Evolutionary conservation across 2,797 vertebrate genomes (phyloP), one percentile per base, ranked within the genome.

Genomic region (Galaxias olidus): DNA sequence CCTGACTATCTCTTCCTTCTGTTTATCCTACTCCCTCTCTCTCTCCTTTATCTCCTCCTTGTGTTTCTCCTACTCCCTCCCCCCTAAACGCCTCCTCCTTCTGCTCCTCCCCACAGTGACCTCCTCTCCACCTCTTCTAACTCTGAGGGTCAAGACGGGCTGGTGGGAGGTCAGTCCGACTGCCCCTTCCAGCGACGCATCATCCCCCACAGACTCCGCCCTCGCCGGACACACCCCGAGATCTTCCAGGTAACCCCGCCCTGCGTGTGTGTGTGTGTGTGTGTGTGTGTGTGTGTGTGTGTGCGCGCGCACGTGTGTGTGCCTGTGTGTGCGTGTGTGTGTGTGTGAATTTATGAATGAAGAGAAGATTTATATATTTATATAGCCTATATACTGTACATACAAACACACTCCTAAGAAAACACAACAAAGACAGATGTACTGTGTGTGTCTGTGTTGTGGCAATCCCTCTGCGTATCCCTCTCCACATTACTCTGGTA

Each of bases 111-210:
- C 45, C 57, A 57, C 78, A 94, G 93, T 76, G 93, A 94, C 81
- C 87, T 93, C 65, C 88, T 93, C 56, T 93, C 92, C 8, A 92
- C 92, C 0, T 94, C 92, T 3, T 93, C 92, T 7, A 94, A 93
- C 85, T 93, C 91, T 0, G 92, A 93, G 84, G 84, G 92, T 69
- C 93, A 93, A 76, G 92, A 93, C 0, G 90, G 81, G 7, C 64
- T 87, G 58, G 89, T n/a, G 0, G 90, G 82, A 0, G 85, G 76
- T 57, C 88, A 89, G 61, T 41, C 84, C 0, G 92, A 93, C 69
- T 91, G 91, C 54, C 92, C 91, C 30, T 93, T 92, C 71, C 92
- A 93, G 73, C 82, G 91, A 2, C 92, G 92, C 60, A 93, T 93
- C 77, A 90, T 93, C 77, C 91, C 92, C 6, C 92, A 92, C 78